phyloP scores from a whole-genome alignment of 2,888 invertebrate genomes.

The Megaustenia siamemsis region DNA sequence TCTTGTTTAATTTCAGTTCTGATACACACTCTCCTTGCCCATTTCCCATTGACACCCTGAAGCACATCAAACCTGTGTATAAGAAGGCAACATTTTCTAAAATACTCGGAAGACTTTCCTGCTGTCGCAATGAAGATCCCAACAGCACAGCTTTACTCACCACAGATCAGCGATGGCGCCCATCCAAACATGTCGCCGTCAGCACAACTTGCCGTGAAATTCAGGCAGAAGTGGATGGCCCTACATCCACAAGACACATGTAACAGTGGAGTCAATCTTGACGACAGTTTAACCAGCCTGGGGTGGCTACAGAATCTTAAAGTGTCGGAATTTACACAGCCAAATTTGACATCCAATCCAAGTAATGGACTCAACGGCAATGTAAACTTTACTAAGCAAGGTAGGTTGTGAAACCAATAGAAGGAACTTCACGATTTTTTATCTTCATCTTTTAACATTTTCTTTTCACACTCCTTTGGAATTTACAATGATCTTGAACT shows the following conservation, averaged over 20 bases:
- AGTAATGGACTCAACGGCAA: conserved; percentile 52
- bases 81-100: too few species aligned
- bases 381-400: conserved; percentile 50
- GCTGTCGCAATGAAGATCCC: background rate
- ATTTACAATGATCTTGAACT: too few species aligned
- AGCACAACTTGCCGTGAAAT: conserved; percentile 71
- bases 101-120: too few species aligned
- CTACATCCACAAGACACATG: conserved; percentile 75
- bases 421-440: too few species aligned
- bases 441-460: too few species aligned
- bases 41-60: too few species aligned
- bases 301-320: conserved; percentile 93
- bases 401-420: too few species aligned
- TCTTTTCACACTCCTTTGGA: too few species aligned
- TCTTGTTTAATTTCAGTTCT: too few species aligned
- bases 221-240: conserved; percentile 79
- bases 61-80: too few species aligned
- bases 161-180: background rate
- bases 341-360: conserved; percentile 85
- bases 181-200: conserved; percentile 57
- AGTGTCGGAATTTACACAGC: conserved; percentile 88
- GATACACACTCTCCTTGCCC: too few species aligned
- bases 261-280: conserved; percentile 74
- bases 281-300: conserved; percentile 90
- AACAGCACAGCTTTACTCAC: background rate